These are phyloP conservation scores for Muntiacus reevesi DNA, from an alignment of 2,113 vertebrate species.

Conservation along the genomic window DNA sequence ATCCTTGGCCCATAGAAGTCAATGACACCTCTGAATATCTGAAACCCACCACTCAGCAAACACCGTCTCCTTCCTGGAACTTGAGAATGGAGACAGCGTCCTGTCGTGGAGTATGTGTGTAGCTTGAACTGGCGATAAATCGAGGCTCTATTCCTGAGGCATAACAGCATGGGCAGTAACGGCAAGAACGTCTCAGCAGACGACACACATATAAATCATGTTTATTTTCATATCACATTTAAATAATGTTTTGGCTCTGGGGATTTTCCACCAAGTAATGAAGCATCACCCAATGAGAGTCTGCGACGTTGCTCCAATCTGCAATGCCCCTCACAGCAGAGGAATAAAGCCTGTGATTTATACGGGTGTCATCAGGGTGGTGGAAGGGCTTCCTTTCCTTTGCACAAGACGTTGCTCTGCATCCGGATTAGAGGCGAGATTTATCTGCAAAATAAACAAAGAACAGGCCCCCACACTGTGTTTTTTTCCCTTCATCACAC, in stretches of 20 bases:
- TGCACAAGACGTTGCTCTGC: conserved; percentile 10
- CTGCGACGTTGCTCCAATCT: conserved; percentile 62
- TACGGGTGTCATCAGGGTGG: neutral
- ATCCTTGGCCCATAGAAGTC: conserved; percentile 6
- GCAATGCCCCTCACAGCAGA: conserved; percentile 29
- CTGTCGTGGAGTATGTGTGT: conserved; percentile 40
- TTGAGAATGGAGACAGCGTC: conserved; percentile 23
- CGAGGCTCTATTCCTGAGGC: conserved; percentile 56
- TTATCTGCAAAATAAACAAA: conserved; percentile 74
- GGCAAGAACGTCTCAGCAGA: conserved; percentile 45
- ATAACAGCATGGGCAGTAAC: conserved; percentile 36
- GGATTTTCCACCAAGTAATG: conserved; percentile 74
- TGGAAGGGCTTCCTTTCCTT: conserved; percentile 37
- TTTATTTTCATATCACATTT: conserved; percentile 78
- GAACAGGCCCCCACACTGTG: neutral
- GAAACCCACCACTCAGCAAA: conserved; percentile 43
- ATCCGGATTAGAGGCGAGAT: conserved; percentile 60
- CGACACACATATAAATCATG: conserved; percentile 76
- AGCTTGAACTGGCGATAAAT: conserved; percentile 68
- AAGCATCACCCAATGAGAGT: conserved; percentile 71
- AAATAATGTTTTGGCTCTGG: conserved; percentile 77
- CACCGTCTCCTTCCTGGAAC: conserved; percentile 55
- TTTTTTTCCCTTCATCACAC: conserved; percentile 49
- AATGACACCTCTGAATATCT: neutral
- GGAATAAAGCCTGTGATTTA: conserved; percentile 75